Conservation (phyloP, 2,113 vertebrate genomes). For the Rallus limicola region DNA sequence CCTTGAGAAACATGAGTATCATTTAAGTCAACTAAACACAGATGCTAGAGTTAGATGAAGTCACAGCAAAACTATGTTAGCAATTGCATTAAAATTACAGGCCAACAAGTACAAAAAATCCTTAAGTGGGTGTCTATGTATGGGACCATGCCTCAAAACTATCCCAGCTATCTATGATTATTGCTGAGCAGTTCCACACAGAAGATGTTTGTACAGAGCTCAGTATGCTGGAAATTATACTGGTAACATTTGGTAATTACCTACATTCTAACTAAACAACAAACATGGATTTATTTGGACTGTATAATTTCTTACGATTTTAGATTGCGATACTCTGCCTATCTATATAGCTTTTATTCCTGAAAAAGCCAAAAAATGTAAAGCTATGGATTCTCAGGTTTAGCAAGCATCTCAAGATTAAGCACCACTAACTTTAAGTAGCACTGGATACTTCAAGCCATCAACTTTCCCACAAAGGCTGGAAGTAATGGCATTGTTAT, state of each 20-base stretch:
- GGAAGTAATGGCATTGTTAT: neutral
- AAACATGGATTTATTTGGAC: neutral
- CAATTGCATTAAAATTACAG: slow-evolving; percentile 40
- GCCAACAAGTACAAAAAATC: neutral
- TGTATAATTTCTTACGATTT: neutral
- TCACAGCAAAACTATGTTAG: slow-evolving; percentile 19
- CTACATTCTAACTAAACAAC: neutral
- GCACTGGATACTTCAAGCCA: neutral
- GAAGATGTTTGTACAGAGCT: neutral
- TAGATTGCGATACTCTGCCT: neutral
- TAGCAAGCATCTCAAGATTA: neutral
- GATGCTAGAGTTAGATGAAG: slow-evolving; percentile 32
- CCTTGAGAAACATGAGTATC: neutral
- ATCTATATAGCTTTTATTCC: neutral
- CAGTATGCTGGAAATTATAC: neutral
- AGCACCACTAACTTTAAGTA: neutral
- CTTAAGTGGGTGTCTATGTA: neutral
- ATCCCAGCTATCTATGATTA: neutral
- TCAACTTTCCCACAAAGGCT: neutral
- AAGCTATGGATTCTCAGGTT: neutral
- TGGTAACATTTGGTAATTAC: neutral
- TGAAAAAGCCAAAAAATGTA: neutral
- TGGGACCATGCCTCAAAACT: neutral
- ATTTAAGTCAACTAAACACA: slow-evolving; percentile 48
- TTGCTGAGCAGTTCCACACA: neutral